Evolutionary conservation across 2,888 invertebrate species (phyloP).

Genomic region (Macroteleia sp.): DNA sequence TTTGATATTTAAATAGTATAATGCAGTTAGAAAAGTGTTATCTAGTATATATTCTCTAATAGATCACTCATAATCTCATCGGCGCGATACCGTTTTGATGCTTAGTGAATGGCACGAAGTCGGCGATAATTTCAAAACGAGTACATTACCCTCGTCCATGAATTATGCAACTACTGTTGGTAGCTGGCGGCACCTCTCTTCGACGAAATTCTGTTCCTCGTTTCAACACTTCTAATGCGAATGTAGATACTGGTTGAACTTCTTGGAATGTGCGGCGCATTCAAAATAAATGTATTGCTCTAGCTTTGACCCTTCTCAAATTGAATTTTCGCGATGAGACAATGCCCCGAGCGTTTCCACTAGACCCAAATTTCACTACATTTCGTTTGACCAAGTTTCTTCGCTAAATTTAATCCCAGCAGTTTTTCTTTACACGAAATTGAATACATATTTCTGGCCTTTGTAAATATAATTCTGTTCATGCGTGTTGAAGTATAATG

Average conservation of each 20-base stretch:
- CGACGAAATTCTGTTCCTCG: constrained; percentile 67
- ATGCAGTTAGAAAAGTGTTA: no score
- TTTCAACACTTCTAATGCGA: constrained; percentile 43
- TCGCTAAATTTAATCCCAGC: no score
- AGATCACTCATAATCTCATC: constrained; percentile 8
- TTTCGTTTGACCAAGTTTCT: constrained; percentile 13
- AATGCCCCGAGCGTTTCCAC: constrained; percentile 28
- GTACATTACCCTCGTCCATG: constrained; percentile 75
- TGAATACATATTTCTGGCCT: no score
- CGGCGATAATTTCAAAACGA: constrained; percentile 76
- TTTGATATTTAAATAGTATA: no score
- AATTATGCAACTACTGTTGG: constrained; percentile 78
- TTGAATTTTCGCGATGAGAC: constrained; percentile 44
- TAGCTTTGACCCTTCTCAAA: constrained; percentile 52
- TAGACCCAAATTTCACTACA: constrained; percentile 10
- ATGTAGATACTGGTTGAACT: constrained; percentile 66
- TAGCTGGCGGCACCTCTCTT: constrained; percentile 70
- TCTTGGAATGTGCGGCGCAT: constrained; percentile 53
- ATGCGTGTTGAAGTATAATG: no score
- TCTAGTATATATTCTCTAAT: no score
- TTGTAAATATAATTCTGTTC: no score
- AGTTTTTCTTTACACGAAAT: no score
- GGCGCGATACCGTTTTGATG: constrained; percentile 64
- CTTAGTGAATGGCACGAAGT: constrained; percentile 71
- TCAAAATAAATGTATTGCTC: constrained; percentile 52